These are phyloP conservation scores for Scaptomyza parva DNA, from an alignment of 2,888 invertebrate genomes.

Conservation along the genomic window DNA sequence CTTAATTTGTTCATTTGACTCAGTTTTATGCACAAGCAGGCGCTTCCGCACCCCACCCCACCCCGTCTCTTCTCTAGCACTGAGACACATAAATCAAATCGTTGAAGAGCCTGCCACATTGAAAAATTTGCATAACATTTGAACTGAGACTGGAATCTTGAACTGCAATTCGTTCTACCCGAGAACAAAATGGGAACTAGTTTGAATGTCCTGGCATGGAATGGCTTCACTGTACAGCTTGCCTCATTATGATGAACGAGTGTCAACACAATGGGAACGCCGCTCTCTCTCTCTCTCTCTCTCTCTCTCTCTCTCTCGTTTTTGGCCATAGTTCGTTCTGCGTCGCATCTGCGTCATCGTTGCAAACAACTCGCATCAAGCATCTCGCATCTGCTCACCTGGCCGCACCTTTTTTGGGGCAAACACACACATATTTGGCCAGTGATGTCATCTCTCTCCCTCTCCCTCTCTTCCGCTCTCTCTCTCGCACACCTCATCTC, in stretches of 20 bases:
- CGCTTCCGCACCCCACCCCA: conserved; percentile 16
- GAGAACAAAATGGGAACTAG: conserved; percentile 54
- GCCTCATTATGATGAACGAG: conserved; percentile 49
- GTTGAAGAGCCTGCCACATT: conserved; percentile 54
- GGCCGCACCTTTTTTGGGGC: conserved; percentile 77
- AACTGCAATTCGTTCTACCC: conserved; percentile 62
- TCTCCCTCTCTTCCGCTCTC: background rate
- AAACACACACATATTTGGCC: conserved; percentile 63
- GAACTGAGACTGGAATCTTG: conserved; percentile 33
- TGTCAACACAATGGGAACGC: conserved; percentile 36
- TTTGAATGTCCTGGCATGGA: conserved; percentile 64
- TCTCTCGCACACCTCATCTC: background rate
- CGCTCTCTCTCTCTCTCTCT: background rate
- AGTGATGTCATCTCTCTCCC: conserved; percentile 75
- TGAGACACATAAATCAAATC: conserved; percentile 67
- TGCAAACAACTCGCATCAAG: too few species aligned
- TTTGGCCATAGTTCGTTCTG: conserved; percentile 36
- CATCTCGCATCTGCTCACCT: conserved; percentile 35
- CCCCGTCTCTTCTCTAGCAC: conserved; percentile 13
- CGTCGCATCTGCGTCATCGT: conserved; percentile 46
- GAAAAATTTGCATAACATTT: conserved; percentile 68
- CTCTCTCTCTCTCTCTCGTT: conserved; percentile 1
- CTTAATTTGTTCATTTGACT: conserved; percentile 74
- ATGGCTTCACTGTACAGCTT: conserved; percentile 32
- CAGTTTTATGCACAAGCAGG: conserved; percentile 74